phyloP scores from a whole-genome alignment of 2,797 vertebrate species.

The Uromys caudimaculatus region DNA sequence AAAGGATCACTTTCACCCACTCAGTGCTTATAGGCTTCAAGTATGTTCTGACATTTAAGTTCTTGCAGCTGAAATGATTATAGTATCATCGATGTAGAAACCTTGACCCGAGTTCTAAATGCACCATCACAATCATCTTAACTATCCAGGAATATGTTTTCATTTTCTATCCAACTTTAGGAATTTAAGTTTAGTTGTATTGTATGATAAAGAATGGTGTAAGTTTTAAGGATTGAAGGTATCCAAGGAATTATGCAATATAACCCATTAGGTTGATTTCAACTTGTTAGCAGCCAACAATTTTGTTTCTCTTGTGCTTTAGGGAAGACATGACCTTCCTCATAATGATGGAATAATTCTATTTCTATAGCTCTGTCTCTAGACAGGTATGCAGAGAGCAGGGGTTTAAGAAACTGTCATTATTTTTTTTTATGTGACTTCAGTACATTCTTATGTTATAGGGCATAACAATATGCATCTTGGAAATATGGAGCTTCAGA shows the following conservation, averaged over 20 bases:
- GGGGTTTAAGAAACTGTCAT: background rate
- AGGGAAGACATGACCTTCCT: slow-evolving; percentile 23
- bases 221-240: slow-evolving; percentile 13
- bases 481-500: background rate
- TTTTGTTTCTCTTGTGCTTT: slow-evolving; percentile 41
- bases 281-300: background rate
- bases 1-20: background rate
- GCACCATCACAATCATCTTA: background rate
- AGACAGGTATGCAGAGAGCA: background rate
- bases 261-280: slow-evolving; percentile 16
- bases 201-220: background rate
- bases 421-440: background rate
- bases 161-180: background rate
- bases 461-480: background rate
- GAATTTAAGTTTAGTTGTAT: slow-evolving; percentile 19
- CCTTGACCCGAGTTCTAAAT: background rate
- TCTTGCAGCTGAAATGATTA: background rate
- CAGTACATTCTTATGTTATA: background rate
- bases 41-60: background rate
- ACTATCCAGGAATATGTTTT: background rate
- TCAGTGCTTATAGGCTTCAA: background rate
- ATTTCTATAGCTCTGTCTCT: slow-evolving; percentile 33
- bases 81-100: background rate
- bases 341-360: background rate
- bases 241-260: background rate